Evolutionary conservation across 2,113 vertebrate genomes (phyloP).

Genomic region (Boleophthalmus pectinirostris): DNA sequence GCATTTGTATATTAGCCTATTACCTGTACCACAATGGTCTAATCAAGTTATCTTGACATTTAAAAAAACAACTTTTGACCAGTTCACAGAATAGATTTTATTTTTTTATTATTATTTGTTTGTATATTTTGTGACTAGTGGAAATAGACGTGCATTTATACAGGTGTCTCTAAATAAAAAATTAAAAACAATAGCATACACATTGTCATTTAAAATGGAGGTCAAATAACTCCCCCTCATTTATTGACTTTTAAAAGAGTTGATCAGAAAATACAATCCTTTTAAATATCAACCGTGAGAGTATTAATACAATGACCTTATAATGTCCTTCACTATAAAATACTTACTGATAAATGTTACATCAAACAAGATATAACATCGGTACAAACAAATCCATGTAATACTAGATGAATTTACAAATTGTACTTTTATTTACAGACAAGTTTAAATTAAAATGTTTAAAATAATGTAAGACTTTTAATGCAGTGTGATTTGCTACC

Average conservation of each 20-base stretch:
- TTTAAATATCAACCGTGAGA: slow-evolving; percentile 61
- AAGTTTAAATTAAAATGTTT: slow-evolving; percentile 67
- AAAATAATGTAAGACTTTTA: slow-evolving; percentile 59
- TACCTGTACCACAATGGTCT: not conserved
- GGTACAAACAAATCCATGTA: slow-evolving; percentile 66
- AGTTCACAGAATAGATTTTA: too few species aligned
- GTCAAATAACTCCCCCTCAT: slow-evolving; percentile 67
- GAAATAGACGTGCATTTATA: not conserved
- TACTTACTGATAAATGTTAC: slow-evolving; percentile 77
- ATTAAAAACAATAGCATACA: not conserved
- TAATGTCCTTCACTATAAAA: slow-evolving; percentile 68
- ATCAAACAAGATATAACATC: slow-evolving; percentile 62
- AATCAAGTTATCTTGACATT: not conserved
- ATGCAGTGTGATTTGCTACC: slow-evolving; percentile 48
- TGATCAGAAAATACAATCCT: slow-evolving; percentile 76
- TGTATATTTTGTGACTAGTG: too few species aligned
- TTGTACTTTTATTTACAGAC: slow-evolving; percentile 62
- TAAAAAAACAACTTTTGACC: too few species aligned
- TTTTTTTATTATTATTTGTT: too few species aligned
- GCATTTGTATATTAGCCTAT: too few species aligned
- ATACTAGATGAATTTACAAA: slow-evolving; percentile 64
- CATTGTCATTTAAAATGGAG: slow-evolving; percentile 67
- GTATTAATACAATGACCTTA: slow-evolving; percentile 55
- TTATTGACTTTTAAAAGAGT: slow-evolving; percentile 78
- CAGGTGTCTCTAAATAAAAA: too few species aligned